phyloP scores from a whole-genome alignment of 2,113 vertebrate species.

The Perca fluviatilis region DNA sequence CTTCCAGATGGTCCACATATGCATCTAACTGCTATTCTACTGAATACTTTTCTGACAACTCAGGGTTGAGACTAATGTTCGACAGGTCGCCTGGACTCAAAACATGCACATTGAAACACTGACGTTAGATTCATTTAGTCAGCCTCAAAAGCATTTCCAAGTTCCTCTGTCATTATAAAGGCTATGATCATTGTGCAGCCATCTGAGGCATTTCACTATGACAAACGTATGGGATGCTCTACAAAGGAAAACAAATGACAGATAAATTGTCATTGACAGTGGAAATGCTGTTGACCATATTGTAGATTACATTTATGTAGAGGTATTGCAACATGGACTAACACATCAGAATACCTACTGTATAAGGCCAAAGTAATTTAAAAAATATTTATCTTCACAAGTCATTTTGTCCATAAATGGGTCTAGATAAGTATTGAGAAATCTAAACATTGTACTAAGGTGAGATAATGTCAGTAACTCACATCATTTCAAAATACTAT shows the following conservation, averaged over 20 bases:
- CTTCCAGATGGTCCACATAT: slow-evolving; percentile 84
- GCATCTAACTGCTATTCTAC: slow-evolving; percentile 65
- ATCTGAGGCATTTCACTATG: slow-evolving; percentile 53
- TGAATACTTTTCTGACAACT: slow-evolving; percentile 77
- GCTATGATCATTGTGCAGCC: slow-evolving; percentile 39
- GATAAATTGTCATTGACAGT: slow-evolving; percentile 33
- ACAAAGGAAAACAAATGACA: slow-evolving; percentile 27
- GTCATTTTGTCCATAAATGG: slow-evolving; percentile 23
- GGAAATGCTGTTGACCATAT: slow-evolving; percentile 40
- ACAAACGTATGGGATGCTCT: slow-evolving; percentile 43
- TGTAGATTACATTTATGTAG: slow-evolving; percentile 32
- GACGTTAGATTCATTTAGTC: slow-evolving; percentile 38
- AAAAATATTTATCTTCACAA: slow-evolving; percentile 47
- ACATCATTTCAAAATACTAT: slow-evolving; percentile 19
- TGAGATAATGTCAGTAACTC: slow-evolving; percentile 35
- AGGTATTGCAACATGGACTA: slow-evolving; percentile 15
- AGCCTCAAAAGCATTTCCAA: slow-evolving; percentile 46
- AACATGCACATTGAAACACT: slow-evolving; percentile 51
- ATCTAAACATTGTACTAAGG: slow-evolving; percentile 16
- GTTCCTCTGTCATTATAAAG: slow-evolving; percentile 44
- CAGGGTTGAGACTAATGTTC: slow-evolving; percentile 62
- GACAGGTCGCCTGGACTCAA: slow-evolving; percentile 54
- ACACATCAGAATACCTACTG: not conserved
- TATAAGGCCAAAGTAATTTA: slow-evolving; percentile 33
- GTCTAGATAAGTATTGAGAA: slow-evolving; percentile 22